Conservation (phyloP, 2,797 vertebrate species). For the Enteromius fasciolatus region DNA sequence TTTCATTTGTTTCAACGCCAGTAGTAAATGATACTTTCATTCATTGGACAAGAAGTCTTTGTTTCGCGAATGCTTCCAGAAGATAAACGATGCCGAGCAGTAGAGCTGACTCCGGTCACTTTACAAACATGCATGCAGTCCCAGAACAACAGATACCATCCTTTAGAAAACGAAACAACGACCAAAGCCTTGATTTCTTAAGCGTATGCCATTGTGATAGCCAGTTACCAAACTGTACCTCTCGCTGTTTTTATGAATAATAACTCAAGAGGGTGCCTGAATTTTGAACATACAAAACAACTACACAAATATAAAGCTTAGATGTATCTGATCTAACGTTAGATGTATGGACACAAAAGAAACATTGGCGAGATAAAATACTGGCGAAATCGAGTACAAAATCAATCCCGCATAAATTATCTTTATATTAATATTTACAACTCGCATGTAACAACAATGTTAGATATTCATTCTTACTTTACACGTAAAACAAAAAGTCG, state of each 20-base stretch:
- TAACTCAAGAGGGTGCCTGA: background rate
- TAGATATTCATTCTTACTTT: no score
- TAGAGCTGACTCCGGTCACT: background rate
- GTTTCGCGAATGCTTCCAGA: background rate
- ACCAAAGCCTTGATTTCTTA: background rate
- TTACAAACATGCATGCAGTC: background rate
- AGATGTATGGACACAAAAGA: background rate
- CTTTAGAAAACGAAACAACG: constrained; percentile 24
- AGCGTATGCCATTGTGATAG: background rate
- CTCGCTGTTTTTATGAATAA: background rate
- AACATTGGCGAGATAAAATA: background rate
- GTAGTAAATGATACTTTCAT: constrained; percentile 1
- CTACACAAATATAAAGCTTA: no score
- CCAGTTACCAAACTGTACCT: background rate
- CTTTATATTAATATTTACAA: background rate
- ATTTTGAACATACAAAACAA: background rate
- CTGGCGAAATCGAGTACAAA: background rate
- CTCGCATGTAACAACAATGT: background rate
- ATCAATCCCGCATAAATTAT: background rate
- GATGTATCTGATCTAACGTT: background rate
- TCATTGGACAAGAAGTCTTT: background rate
- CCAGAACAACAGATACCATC: background rate
- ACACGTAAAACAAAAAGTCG: background rate
- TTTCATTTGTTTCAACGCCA: background rate
- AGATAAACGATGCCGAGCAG: background rate